A percentile compares a stretch with the other conserved stretches of the same genome.
phyloP scores from a whole-genome alignment of 2,797 vertebrate genomes.

The Pyrrhura leucotis region DNA sequence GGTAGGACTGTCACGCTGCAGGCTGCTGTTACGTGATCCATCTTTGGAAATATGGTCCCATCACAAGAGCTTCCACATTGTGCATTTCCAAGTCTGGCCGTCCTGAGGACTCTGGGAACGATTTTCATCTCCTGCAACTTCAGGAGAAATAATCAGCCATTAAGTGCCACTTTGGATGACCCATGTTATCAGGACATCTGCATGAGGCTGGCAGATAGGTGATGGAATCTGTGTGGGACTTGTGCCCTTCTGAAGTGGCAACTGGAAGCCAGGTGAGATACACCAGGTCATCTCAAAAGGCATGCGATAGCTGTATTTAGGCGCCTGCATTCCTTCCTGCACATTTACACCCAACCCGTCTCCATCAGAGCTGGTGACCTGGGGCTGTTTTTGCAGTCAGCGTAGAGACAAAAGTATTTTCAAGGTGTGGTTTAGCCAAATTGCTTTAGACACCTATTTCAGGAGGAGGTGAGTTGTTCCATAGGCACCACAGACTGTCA shows the following conservation, averaged over 20 bases:
- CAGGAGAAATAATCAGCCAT: background rate
- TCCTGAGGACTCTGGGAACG: background rate
- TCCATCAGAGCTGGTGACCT: background rate
- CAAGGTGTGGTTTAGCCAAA: background rate
- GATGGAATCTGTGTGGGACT: background rate
- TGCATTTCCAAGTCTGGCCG: background rate
- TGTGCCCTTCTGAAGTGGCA: background rate
- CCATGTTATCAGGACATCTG: background rate
- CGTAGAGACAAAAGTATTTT: accelerated
- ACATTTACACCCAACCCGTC: background rate
- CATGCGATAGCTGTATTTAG: background rate
- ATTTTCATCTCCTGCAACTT: background rate
- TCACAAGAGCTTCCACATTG: accelerated
- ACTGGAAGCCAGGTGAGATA: background rate
- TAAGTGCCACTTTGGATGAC: background rate
- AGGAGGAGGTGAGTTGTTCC: background rate
- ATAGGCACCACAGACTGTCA: background rate
- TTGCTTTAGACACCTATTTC: background rate
- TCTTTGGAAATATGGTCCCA: background rate
- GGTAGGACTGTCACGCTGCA: background rate
- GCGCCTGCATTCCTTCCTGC: background rate
- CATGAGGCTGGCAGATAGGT: background rate
- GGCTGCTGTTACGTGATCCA: background rate
- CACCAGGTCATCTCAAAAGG: background rate
- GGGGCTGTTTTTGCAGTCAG: background rate